Evolutionary conservation across 2,888 invertebrate genomes (phyloP).

Genomic region (Eudemis profundana): DNA sequence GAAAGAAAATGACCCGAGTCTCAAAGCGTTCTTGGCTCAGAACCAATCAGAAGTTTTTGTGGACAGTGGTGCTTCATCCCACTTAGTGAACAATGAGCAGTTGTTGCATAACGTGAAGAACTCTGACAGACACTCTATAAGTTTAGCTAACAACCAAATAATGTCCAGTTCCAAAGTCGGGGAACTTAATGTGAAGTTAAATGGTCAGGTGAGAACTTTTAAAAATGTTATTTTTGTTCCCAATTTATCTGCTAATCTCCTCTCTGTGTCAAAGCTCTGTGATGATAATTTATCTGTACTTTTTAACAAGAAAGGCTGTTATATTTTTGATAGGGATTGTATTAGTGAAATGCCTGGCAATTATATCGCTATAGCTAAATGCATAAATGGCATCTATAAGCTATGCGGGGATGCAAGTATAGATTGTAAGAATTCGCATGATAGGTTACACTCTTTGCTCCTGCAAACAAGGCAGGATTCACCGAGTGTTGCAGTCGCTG

Average conservation of each 20-base stretch:
- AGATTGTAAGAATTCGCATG: not conserved
- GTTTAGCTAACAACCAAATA: too few relatives aligned
- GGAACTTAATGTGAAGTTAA: too few relatives aligned
- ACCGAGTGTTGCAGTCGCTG: too few relatives aligned
- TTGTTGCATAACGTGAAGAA: too few relatives aligned
- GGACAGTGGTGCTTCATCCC: too few relatives aligned
- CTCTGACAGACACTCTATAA: too few relatives aligned
- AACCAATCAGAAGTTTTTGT: too few relatives aligned
- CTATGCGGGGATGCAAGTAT: not conserved
- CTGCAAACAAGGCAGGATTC: too few relatives aligned
- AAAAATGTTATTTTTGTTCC: slow-evolving; percentile 2
- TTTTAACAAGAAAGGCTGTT: slow-evolving; percentile 4
- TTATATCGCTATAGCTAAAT: slow-evolving; percentile 2
- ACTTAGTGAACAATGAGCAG: not conserved
- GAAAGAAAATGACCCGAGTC: too few relatives aligned
- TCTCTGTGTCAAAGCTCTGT: slow-evolving; percentile 1
- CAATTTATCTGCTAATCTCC: slow-evolving; percentile 1
- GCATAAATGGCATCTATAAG: slow-evolving; percentile 16
- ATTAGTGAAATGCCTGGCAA: slow-evolving; percentile 6
- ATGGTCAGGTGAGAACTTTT: too few relatives aligned
- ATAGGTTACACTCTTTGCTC: slow-evolving; percentile 11
- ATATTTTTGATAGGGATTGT: slow-evolving; percentile 6
- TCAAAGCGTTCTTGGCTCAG: too few relatives aligned
- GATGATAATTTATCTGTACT: not conserved
- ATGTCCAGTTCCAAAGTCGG: too few relatives aligned